Base-by-base conservation (phyloP, 2,113 vertebrate species). In the Panthera tigris region DNA sequence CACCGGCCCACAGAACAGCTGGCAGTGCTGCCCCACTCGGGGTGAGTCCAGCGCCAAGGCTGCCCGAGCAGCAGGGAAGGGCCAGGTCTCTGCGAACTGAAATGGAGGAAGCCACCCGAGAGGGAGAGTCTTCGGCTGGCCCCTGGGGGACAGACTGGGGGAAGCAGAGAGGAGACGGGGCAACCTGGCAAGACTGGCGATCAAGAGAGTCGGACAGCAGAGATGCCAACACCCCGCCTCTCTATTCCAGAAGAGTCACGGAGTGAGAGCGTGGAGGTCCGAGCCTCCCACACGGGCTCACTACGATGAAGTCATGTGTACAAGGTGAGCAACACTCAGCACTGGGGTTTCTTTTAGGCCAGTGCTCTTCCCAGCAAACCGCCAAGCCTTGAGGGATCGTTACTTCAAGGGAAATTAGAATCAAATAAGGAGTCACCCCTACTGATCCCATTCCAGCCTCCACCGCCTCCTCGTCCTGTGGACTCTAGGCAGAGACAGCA, bases 11-110 rank as follows among this genome's bases (percentile, higher is more conserved):
- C 27, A 68, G 45, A 65, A 92, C 66, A 85, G 14, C 68, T 55
- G 15, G 15, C 1, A 4, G 50, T 0, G 3, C 57, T 81, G 15
- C 65, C 31, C 27, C 2, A 29, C 16, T 48, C 13, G 4, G 5
- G 48, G 52, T 13, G 16, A 27, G 80, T 91, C 90, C 69, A 50
- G 41, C 25, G 41, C 33, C 33, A 29, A 41, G 19, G 52, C 7
- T 4, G 25, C 16, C 4, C 25, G 18, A 36, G 57, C 7, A 33
- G 11, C 31, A 41, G 45, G 33, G 29, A 83, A 81, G 25, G 8
- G 27, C 25, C 19, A 57, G 27, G 9, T 6, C 12, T 31, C 61
- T 52, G 63, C 1, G n/a, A 23, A 55, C 68, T 48, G 21, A n/a
- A 71, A 84, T 41, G 45, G 36, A 96, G 45, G 69, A 80, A 88